Percentiles rank a stretch among this genome's conserved stretches.
phyloP scores from a whole-genome alignment of 2,797 vertebrate genomes.

The Microctenopoma stevenorrisi region DNA sequence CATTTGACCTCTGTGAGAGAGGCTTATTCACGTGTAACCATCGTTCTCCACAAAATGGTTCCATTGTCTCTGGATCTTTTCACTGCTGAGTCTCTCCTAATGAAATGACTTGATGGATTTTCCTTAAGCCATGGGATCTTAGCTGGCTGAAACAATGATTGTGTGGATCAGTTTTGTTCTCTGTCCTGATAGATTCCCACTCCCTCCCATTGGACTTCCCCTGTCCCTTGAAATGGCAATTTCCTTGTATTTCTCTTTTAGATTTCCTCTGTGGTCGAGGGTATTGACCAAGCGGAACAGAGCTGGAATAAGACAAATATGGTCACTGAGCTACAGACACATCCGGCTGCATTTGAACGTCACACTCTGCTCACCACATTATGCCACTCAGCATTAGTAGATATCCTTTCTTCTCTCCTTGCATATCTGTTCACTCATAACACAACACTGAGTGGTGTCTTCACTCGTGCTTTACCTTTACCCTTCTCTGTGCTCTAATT shows the following conservation, averaged over 20 bases:
- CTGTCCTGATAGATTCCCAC: slow-evolving; percentile 61
- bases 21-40: slow-evolving; percentile 49
- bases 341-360: slow-evolving; percentile 38
- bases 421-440: slow-evolving; percentile 31
- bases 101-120: slow-evolving; percentile 76
- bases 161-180: slow-evolving; percentile 60
- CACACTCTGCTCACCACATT: slow-evolving; percentile 18
- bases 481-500: slow-evolving; percentile 20
- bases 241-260: slow-evolving; percentile 36
- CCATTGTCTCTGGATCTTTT: slow-evolving; percentile 67
- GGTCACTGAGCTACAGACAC: slow-evolving; percentile 31
- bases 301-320: slow-evolving; percentile 25
- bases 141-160: slow-evolving; percentile 61
- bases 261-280: slow-evolving; percentile 31
- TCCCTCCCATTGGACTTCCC: slow-evolving; percentile 40
- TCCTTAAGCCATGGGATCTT: slow-evolving; percentile 58
- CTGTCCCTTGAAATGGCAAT: slow-evolving; percentile 27
- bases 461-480: slow-evolving; percentile 41
- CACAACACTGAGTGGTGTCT: slow-evolving; percentile 21
- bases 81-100: slow-evolving; percentile 54
- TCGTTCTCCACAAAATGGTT: slow-evolving; percentile 50
- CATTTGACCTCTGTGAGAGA: slow-evolving; percentile 59
- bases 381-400: slow-evolving; percentile 26
- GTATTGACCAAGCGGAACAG: slow-evolving; percentile 40
- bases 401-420: slow-evolving; percentile 12